Evolutionary conservation across 2,113 vertebrate genomes (phyloP), one percentile per base, ranked within the genome.

Genomic region (Chelonoidis abingdonii): DNA sequence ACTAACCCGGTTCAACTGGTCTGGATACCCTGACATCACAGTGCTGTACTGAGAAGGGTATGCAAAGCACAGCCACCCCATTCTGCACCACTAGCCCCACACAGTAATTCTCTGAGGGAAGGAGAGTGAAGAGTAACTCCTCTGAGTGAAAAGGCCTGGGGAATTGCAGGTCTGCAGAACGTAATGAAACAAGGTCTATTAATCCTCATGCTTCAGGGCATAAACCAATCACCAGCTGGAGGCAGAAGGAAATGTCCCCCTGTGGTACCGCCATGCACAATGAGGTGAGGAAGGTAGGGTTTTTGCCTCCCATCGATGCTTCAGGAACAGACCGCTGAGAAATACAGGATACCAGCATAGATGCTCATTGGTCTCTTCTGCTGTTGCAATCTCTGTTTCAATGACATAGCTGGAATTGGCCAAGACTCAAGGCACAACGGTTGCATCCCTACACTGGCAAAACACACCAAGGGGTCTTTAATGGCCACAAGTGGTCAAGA

Each of bases 151-250:
- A 83, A 62, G 69, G 52, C 52, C 24, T 62, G 56, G 90, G 69
- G 86, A 92, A 59, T 87, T 69, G 78, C 87, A 65, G 86, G 90
- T 92, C 90, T 87, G 86, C 90, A 88, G 72, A 83, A 92, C 52
- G 86, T 88, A 92, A 88, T 92, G 90, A 79, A 92, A 84, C 80
- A 49, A 84, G 90, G 79, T 29, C 90, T 92, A 83, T 88, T 92
- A 88, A 92, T 88, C 90, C 85, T 81, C 49, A 84, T 24, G 86
- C 86, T 92, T 88, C 80, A 57, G 90, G 80, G 80, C 79, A 88
- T 92, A 92, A 83, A 69, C 86, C 79, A 56, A 92, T 88, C 83
- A 88, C 90, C 90, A 88, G 86, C 90, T 92, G 85, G 90, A 88
- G 65, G 87, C 54, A 53, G 86, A 65, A 79, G 47, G 90, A 88